Evolutionary conservation across 30 jellyfish, hydroid and myxozoan species (phyloP), one percentile per base, ranked within the genome.

Genomic region (Chironex yamaguchii): DNA sequence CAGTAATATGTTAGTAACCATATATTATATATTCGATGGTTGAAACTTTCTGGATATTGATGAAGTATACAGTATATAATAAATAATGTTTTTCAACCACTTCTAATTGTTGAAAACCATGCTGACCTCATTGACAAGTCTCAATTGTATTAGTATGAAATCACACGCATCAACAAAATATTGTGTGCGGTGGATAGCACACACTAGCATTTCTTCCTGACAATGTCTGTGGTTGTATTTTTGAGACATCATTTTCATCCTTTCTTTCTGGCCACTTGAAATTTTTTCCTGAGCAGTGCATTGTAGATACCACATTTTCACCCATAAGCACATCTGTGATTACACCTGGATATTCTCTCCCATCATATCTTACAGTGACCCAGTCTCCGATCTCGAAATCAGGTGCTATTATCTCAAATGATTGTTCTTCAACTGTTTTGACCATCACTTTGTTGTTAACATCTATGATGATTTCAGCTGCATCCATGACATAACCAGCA

Each of bases 281-380:
- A 17, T 34, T n/a, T 34, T 71, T 71, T 71, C 85, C 85, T 71
- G 42, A 71, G 71, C 79, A 35, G 77, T 34, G 71, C 85, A 71
- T 71, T 71, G 85, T 35, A 35, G 85, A 71, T 9, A 35, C 85
- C 36, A 71, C 36, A 34, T 34, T 48, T 71, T 71, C 85, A 71
- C 42, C 29, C 1, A 24, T 2, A 14, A 71, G 85, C 34, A 48
- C 71, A 48, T 71, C 79, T 34, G 85, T 34, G 24, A 48, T 71
- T 71, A 26, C 79, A 4, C 85, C 85, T 3, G 85, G 85, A 71
- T 71, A 71, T n/a, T 34, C 80, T 20, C 49, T 71, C 13, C 85
- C 85, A 71, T 71, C 85, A 71, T 71, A 71, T 71, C 28, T 35
- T 48, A 71, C 85, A 48, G 85, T 71, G 3, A 71, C 85, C 85